These are phyloP conservation scores for Sturnus vulgaris DNA, from an alignment of 2,113 vertebrate species.

Conservation along the genomic window DNA sequence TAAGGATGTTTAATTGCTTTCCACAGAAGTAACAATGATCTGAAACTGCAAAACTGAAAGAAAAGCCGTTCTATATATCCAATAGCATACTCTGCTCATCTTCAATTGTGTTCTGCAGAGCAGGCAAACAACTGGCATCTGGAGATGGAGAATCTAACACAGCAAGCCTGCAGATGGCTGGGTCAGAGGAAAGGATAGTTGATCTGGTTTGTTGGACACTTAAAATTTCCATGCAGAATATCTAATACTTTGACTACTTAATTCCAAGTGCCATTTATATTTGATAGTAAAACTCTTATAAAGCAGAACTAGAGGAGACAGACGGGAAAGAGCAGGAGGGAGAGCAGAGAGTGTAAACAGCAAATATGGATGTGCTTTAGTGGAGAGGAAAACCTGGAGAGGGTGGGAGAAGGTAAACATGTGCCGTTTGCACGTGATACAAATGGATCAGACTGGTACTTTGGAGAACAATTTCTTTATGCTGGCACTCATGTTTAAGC, in stretches of 20 bases:
- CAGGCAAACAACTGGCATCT: background rate
- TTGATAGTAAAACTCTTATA: background rate
- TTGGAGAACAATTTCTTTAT: background rate
- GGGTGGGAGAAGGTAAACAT: background rate
- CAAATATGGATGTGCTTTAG: background rate
- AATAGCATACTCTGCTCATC: background rate
- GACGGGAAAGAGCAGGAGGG: background rate
- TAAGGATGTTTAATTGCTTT: background rate
- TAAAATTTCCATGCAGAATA: background rate
- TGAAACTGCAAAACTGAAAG: background rate
- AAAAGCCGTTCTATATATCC: background rate
- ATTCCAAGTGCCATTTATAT: background rate
- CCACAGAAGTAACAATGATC: background rate
- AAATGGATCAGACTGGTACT: background rate
- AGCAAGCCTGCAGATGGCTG: background rate
- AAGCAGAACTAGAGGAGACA: background rate
- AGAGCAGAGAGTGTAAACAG: background rate
- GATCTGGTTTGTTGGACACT: background rate
- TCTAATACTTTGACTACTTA: background rate
- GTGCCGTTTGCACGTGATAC: background rate
- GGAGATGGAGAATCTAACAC: background rate
- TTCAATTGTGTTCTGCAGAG: background rate
- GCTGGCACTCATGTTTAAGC: background rate
- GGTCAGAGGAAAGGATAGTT: rapidly evolving
- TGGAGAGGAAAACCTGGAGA: background rate